These are phyloP conservation scores for Geococcyx californianus DNA, from an alignment of 2,113 vertebrate genomes.

Conservation along the genomic window DNA sequence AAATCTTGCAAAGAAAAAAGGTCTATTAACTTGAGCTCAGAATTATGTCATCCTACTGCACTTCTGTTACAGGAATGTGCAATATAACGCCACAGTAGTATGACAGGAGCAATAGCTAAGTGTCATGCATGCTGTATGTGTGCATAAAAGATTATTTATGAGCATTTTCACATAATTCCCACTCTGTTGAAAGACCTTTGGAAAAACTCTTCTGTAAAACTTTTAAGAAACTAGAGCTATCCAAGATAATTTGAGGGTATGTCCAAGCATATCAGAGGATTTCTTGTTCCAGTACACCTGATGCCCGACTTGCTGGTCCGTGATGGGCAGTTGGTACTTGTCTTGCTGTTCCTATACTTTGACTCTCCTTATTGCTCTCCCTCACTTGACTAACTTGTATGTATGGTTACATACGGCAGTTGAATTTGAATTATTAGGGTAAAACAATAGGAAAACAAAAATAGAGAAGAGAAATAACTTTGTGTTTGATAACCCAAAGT, in stretches of 20 bases:
- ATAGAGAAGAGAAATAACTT: background rate
- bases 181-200: background rate
- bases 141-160: background rate
- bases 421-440: background rate
- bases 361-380: background rate
- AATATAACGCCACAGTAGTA: background rate
- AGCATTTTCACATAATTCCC: background rate
- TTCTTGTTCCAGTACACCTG: background rate
- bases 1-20: background rate
- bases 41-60: background rate
- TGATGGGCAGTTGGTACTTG: background rate
- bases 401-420: background rate
- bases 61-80: background rate
- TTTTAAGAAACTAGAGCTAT: background rate
- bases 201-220: background rate
- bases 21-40: background rate
- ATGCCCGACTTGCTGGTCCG: background rate
- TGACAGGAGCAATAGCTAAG: background rate
- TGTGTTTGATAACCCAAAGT: background rate
- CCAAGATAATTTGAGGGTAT: background rate
- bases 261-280: background rate
- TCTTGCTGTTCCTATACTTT: background rate
- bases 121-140: fast-evolving
- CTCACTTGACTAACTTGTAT: fast-evolving
- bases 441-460: background rate